Conservation (phyloP, 2,797 vertebrate genomes). For the Poecilia wingei region DNA sequence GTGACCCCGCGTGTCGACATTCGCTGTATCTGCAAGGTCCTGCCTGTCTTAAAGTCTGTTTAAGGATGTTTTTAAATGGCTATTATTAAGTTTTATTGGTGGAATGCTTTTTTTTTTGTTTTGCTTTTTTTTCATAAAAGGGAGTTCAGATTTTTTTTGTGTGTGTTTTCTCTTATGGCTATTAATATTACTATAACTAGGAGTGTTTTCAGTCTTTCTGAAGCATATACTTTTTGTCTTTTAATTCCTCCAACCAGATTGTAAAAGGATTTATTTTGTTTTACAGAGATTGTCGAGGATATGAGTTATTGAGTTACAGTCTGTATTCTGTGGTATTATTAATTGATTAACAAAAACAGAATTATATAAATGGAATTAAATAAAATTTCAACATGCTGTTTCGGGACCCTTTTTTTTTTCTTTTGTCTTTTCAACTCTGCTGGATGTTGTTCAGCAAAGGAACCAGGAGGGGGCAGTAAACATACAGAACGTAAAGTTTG, state of each 20-base stretch:
- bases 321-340: constrained; percentile 85
- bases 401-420: background rate
- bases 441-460: background rate
- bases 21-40: constrained; percentile 57
- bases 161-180: constrained; percentile 66
- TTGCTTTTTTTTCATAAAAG: constrained; percentile 69
- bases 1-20: constrained; percentile 47
- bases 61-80: constrained; percentile 79
- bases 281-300: constrained; percentile 77
- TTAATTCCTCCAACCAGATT: constrained; percentile 52
- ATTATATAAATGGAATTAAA: constrained; percentile 86
- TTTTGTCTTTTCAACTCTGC: background rate
- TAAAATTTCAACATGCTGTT: constrained; percentile 84
- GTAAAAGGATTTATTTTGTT: constrained; percentile 80
- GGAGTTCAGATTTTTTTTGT: constrained; percentile 65
- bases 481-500: background rate
- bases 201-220: constrained; percentile 73
- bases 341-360: constrained; percentile 83
- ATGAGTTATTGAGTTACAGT: constrained; percentile 81
- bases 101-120: constrained; percentile 57
- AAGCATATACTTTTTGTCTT: constrained; percentile 45
- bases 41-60: constrained; percentile 44
- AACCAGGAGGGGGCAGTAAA: background rate
- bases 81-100: constrained; percentile 80
- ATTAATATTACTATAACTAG: constrained; percentile 69